Conservation (phyloP, 2,888 invertebrate genomes). For the Drosophila eohydei region DNA sequence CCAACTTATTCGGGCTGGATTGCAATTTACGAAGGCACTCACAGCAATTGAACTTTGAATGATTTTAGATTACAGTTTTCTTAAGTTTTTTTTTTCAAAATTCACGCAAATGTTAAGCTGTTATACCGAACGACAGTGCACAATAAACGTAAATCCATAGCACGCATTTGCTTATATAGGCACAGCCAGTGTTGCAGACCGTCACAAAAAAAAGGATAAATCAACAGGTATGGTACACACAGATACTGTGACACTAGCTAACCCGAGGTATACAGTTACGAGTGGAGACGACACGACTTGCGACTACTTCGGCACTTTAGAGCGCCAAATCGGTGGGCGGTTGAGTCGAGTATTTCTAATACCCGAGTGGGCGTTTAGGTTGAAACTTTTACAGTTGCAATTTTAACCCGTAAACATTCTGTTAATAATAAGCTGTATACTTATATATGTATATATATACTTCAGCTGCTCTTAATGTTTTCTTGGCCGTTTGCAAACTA, state of each 20-base stretch:
- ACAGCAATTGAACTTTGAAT: background rate
- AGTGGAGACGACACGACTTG: conserved; percentile 43
- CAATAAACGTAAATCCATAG: conserved; percentile 77
- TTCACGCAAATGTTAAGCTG: conserved; percentile 52
- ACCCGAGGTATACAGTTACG: conserved; percentile 11
- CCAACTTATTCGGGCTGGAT: background rate
- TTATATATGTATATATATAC: background rate
- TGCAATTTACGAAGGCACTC: background rate
- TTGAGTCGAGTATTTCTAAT: conserved; percentile 12
- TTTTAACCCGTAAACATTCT: conserved; percentile 37
- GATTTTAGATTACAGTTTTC: background rate
- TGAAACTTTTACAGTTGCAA: conserved; percentile 27
- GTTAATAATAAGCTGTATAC: background rate
- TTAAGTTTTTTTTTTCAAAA: background rate
- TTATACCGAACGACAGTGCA: conserved; percentile 43
- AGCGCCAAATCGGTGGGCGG: conserved; percentile 41
- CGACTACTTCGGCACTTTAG: conserved; percentile 42
- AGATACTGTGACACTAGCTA: background rate
- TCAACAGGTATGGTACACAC: conserved; percentile 68
- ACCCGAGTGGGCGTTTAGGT: conserved; percentile 36
- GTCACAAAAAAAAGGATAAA: conserved; percentile 66
- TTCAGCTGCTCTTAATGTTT: conserved; percentile 37
- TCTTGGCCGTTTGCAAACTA: conserved; percentile 54
- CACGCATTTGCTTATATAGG: conserved; percentile 74
- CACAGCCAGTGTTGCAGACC: conserved; percentile 39